These are phyloP conservation scores for Drosophila greeni DNA, from an alignment of 2,888 invertebrate species.

Conservation along the genomic window DNA sequence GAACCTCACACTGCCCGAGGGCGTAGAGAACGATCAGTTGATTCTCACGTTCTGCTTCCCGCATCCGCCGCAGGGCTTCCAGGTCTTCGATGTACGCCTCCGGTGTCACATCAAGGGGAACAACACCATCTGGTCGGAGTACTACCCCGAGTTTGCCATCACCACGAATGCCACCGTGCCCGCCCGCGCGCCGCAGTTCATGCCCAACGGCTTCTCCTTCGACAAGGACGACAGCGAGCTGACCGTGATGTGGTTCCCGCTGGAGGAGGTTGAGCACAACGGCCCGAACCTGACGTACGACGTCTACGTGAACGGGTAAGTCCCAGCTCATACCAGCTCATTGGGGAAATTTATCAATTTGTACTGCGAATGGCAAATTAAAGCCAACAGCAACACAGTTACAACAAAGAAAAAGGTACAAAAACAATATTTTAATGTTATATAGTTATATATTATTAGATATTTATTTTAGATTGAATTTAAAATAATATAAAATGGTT, in stretches of 20 bases:
- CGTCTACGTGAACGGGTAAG: conserved; percentile 75
- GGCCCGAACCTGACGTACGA: conserved; percentile 86
- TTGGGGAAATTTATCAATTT: too few relatives aligned
- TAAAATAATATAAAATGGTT: too few relatives aligned
- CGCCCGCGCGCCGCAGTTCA: conserved; percentile 83
- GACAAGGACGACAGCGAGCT: conserved; percentile 81
- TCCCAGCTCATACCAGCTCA: too few relatives aligned
- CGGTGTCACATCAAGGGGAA: not conserved
- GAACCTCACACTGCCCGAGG: not conserved
- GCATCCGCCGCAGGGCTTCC: conserved; percentile 9
- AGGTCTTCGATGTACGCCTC: conserved; percentile 5
- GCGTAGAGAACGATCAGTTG: too few relatives aligned
- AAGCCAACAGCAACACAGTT: too few relatives aligned
- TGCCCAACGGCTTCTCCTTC: conserved; percentile 84
- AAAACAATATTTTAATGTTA: too few relatives aligned
- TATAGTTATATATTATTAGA: too few relatives aligned
- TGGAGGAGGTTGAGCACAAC: conserved; percentile 84
- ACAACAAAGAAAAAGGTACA: too few relatives aligned
- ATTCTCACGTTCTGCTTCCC: not conserved
- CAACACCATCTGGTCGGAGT: conserved; percentile 3
- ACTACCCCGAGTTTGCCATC: conserved; percentile 77
- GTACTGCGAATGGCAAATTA: too few relatives aligned
- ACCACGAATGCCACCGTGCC: conserved; percentile 85
- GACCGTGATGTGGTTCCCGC: conserved; percentile 89
- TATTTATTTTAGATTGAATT: too few relatives aligned